Percentiles rank a stretch among this genome's conserved stretches.
These are phyloP conservation scores for Sinotaia quadrata DNA, from an alignment of 2,888 invertebrate genomes.

Conservation along the genomic window DNA sequence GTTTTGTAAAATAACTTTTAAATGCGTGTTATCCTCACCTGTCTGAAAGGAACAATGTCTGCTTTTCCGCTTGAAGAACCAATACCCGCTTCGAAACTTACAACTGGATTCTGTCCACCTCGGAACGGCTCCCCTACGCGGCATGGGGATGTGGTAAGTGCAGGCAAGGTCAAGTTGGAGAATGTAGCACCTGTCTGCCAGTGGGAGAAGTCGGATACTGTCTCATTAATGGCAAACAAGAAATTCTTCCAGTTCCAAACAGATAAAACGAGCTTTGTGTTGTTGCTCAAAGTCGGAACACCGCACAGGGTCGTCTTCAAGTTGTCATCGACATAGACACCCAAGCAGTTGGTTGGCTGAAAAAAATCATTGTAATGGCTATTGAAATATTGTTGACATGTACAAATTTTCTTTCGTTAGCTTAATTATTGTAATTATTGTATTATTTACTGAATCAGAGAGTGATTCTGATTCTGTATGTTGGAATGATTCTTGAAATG, in stretches of 20 bases:
- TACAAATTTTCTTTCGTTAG: no score
- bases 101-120: slow-evolving; percentile 47
- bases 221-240: slow-evolving; percentile 26
- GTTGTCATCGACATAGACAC: slow-evolving; percentile 37
- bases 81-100: slow-evolving; percentile 50
- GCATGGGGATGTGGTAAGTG: slow-evolving; percentile 38
- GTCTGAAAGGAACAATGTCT: slow-evolving; percentile 32
- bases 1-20: no score
- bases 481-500: no score
- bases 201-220: neutral
- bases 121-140: slow-evolving; percentile 51
- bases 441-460: no score
- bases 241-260: slow-evolving; percentile 51
- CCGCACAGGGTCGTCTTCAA: slow-evolving; percentile 44
- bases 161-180: slow-evolving; percentile 44
- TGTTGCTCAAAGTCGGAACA: slow-evolving; percentile 38
- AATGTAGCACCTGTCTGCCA: slow-evolving; percentile 20
- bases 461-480: no score
- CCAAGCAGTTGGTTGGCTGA: slow-evolving; percentile 49
- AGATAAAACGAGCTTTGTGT: slow-evolving; percentile 44
- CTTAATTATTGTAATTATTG: no score
- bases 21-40: no score
- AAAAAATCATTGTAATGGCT: no score
- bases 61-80: slow-evolving; percentile 33
- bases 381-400: no score